phyloP scores from a whole-genome alignment of 2,113 vertebrate genomes.

The Pelobates fuscus region DNA sequence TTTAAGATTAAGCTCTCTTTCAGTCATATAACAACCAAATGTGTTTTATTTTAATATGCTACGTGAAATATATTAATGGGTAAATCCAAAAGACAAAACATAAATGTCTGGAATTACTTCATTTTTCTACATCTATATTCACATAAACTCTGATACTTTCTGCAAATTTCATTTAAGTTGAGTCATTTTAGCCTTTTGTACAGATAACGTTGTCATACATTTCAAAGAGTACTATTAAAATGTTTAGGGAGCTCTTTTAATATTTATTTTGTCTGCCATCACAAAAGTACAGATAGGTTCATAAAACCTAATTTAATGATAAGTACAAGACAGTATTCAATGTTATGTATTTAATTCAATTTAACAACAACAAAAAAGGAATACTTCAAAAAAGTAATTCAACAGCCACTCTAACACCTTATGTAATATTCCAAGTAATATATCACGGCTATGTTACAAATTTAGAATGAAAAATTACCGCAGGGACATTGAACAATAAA shows the following conservation, averaged over 20 bases:
- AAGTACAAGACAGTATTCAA: background rate
- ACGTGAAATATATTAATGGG: background rate
- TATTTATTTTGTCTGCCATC: slow-evolving; percentile 25
- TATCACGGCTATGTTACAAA: too few species aligned
- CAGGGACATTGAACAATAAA: too few species aligned
- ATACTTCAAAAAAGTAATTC: background rate
- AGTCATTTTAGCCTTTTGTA: slow-evolving; percentile 18
- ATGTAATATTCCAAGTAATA: too few species aligned
- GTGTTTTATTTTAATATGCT: slow-evolving; percentile 3
- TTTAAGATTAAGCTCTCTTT: background rate
- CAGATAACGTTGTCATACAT: slow-evolving; percentile 18
- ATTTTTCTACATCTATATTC: slow-evolving; percentile 14
- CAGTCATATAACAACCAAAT: background rate
- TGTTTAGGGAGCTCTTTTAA: background rate
- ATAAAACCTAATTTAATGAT: slow-evolving; percentile 29
- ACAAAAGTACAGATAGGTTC: slow-evolving; percentile 20
- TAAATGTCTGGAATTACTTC: slow-evolving; percentile 1
- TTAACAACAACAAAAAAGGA: too few species aligned
- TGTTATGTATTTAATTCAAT: background rate
- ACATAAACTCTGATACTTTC: background rate
- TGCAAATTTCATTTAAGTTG: slow-evolving; percentile 9
- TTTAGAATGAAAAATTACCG: too few species aligned
- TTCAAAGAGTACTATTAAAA: slow-evolving; percentile 16
- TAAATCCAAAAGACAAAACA: slow-evolving; percentile 18
- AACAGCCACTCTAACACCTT: too few species aligned